Percentiles rank a stretch among this genome's conserved stretches.
Evolutionary conservation across 2,797 vertebrate genomes (phyloP).

Genomic region (Presbytis comata): DNA sequence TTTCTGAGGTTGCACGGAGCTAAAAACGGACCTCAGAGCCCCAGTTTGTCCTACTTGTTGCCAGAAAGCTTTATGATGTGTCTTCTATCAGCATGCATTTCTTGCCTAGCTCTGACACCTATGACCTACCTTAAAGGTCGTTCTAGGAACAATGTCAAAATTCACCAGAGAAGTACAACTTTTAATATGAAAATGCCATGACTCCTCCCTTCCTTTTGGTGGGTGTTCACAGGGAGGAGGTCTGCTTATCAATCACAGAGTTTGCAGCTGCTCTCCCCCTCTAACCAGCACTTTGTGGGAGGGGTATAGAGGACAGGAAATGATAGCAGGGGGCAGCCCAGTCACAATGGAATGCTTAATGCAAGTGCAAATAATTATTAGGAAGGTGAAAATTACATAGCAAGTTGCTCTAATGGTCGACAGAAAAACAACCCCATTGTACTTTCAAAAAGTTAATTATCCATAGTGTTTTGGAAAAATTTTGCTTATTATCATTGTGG

Average conservation of each 20-base stretch:
- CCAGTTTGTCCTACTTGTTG: slow-evolving; percentile 4
- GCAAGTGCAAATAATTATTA: slow-evolving; percentile 74
- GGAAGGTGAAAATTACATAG: slow-evolving; percentile 73
- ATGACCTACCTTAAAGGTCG: background rate
- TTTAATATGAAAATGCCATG: background rate
- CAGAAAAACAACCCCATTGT: slow-evolving; percentile 29
- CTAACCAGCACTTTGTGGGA: slow-evolving; percentile 43
- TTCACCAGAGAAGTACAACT: background rate
- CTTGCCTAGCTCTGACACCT: background rate
- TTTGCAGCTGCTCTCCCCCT: slow-evolving; percentile 58
- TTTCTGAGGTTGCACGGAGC: background rate
- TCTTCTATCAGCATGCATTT: background rate
- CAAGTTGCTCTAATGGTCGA: slow-evolving; percentile 74
- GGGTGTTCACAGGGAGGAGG: background rate
- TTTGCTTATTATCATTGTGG: slow-evolving; percentile 43
- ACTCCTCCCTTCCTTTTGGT: background rate
- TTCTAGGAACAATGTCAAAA: slow-evolving; percentile 31
- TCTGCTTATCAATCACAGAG: slow-evolving; percentile 64
- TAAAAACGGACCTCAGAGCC: slow-evolving; percentile 20
- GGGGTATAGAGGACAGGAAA: slow-evolving; percentile 33
- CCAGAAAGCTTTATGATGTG: background rate
- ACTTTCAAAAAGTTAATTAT: slow-evolving; percentile 66
- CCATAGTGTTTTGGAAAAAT: slow-evolving; percentile 58
- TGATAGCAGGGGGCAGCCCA: slow-evolving; percentile 37
- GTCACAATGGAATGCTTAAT: slow-evolving; percentile 55